Base-by-base conservation (phyloP, 2,888 invertebrate species). In the Papilio demoleus region DNA sequence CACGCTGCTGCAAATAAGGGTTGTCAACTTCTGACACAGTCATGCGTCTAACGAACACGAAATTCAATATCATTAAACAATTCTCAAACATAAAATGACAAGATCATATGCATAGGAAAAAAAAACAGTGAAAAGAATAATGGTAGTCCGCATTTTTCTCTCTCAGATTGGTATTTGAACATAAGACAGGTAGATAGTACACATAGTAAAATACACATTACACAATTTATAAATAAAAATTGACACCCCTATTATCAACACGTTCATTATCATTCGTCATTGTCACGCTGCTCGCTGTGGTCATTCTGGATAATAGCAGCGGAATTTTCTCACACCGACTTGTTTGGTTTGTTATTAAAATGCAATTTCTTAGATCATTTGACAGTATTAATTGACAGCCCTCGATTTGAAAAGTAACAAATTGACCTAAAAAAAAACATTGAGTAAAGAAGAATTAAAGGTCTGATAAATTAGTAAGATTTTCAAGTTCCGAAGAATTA, bases 261-360 rank as follows among this genome's bases (percentile, higher is more conserved):
- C 68, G 65, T 64, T 65, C 60, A 60, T 68, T 68, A 68, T 68
- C 68, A 68, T 68, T 65, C 65, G 68, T 68, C 68, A 68, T 53
- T 68, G 68, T 68, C 68, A 53, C 67, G 60, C 40, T 40, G 34
- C 65, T 68, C 65, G 50, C 60, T 36, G 22, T 50, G 59, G 60
- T 60, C 50, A 65, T 60, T 68, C 60, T 40, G 40, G 17, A 56
- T 68, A 63, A 64, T 68, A 63, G 58, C 63, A 38, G 36, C 58
- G 47, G 58, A 17, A 58, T 38, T 63, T 27, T 59, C 53, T 38
- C 38, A 27, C 9, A 40, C 27, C 67, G 34, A 61, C 67, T 53
- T 50, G 19, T 61, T 42, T 50, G 67, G 53, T 67, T 53, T 53
- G 40, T 40, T 67, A 61, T 53, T 67, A 42, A 53, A 67, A 50